A percentile compares a stretch with the other conserved stretches of the same genome.
Conservation (phyloP, 2,797 vertebrate genomes). For the Fratercula arctica region DNA sequence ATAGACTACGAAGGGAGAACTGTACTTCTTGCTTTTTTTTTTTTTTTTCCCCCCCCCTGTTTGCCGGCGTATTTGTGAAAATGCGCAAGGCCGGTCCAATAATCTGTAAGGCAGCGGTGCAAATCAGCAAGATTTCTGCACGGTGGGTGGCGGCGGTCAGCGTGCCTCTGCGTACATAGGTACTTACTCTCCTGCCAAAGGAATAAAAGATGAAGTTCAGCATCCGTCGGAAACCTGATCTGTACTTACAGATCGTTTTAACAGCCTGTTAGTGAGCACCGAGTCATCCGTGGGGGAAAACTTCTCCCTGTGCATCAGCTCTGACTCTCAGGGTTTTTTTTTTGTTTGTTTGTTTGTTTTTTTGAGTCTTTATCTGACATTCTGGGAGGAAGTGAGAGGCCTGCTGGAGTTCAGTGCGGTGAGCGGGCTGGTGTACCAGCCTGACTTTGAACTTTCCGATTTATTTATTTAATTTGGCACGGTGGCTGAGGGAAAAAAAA, state of each 20-base stretch:
- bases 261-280: background rate
- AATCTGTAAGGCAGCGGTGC: background rate
- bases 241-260: constrained; percentile 33
- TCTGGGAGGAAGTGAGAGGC: background rate
- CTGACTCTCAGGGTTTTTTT: background rate
- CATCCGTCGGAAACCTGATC: constrained; percentile 35
- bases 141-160: background rate
- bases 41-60: background rate
- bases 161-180: background rate
- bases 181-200: background rate
- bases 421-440: background rate
- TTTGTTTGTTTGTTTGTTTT: background rate
- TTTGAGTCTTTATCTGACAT: background rate
- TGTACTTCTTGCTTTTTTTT: background rate
- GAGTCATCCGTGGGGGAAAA: background rate
- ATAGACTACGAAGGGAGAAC: background rate
- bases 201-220: constrained; percentile 50
- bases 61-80: background rate
- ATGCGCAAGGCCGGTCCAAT: accelerated
- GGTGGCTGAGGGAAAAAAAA: background rate
- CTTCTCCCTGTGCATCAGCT: background rate
- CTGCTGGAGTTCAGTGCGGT: background rate
- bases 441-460: background rate
- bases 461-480: constrained; percentile 37
- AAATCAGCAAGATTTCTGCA: background rate